Conservation (phyloP, 1,140 invertebrate species). For the Trialeurodes vaporariorum region DNA sequence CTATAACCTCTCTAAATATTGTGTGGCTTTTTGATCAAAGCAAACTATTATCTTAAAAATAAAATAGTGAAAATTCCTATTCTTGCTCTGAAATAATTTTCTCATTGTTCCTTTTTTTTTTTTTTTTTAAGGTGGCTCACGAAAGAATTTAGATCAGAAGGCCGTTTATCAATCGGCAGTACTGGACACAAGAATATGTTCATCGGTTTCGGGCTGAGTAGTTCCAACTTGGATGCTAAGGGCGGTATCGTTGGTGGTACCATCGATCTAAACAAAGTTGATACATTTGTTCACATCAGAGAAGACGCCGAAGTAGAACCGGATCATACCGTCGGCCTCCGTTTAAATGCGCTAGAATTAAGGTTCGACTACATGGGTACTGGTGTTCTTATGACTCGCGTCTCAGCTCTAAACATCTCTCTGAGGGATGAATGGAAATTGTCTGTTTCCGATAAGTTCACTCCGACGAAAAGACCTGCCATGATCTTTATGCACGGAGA, state of each 20-base stretch:
- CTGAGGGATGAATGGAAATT: slow-evolving; percentile 75
- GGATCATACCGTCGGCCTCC: slow-evolving; percentile 74
- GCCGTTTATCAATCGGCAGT: slow-evolving; percentile 84
- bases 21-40: too few relatives aligned
- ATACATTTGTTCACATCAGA: slow-evolving; percentile 74
- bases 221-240: slow-evolving; percentile 86
- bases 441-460: slow-evolving; percentile 34
- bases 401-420: slow-evolving; percentile 66
- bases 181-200: slow-evolving; percentile 88
- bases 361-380: slow-evolving; percentile 94
- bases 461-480: slow-evolving; percentile 56
- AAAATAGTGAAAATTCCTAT: too few relatives aligned
- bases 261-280: slow-evolving; percentile 79
- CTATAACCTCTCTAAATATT: too few relatives aligned
- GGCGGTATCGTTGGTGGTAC: slow-evolving; percentile 92
- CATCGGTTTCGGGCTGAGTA: slow-evolving; percentile 73
- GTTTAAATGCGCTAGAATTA: slow-evolving; percentile 72
- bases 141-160: slow-evolving; percentile 78
- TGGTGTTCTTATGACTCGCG: slow-evolving; percentile 79
- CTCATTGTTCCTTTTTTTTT: background rate
- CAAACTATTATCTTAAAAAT: too few relatives aligned
- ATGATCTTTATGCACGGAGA: slow-evolving; percentile 88
- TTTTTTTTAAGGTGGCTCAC: slow-evolving; percentile 63
- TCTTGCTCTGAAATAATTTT: too few relatives aligned
- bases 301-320: slow-evolving; percentile 84